These are phyloP conservation scores for Acridotheres tristis DNA, from an alignment of 2,797 vertebrate species.

Conservation along the genomic window DNA sequence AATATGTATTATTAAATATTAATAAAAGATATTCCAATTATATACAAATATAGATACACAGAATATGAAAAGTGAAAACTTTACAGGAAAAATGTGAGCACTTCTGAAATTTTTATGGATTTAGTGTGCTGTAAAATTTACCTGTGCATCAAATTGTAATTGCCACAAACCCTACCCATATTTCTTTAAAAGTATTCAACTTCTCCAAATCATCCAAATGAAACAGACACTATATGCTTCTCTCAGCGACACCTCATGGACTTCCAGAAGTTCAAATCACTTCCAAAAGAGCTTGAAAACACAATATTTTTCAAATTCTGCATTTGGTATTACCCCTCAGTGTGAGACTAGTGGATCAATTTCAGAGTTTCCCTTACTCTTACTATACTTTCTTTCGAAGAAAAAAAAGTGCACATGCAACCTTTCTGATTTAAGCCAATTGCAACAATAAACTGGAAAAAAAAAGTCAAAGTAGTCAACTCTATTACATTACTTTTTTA, in stretches of 20 bases:
- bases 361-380: not conserved
- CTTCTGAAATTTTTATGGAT: not conserved
- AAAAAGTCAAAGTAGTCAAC: not conserved
- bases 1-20: not conserved
- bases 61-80: not conserved
- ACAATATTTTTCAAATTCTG: not conserved
- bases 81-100: not conserved
- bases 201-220: not conserved
- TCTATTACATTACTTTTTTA: not conserved
- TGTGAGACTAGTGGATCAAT: not conserved
- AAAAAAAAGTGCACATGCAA: not conserved
- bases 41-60: not conserved
- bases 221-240: not conserved
- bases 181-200: not conserved
- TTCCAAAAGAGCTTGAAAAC: not conserved
- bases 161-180: not conserved
- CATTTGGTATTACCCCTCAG: not conserved
- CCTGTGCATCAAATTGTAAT: not conserved
- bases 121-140: not conserved
- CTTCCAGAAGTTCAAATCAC: not conserved
- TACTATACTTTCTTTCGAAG: not conserved
- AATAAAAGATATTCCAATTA: not conserved
- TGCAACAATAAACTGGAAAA: not conserved
- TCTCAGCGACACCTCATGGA: not conserved
- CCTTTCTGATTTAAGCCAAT: not conserved